Conservation (phyloP, 2,797 vertebrate species). For the Bradypus variegatus region DNA sequence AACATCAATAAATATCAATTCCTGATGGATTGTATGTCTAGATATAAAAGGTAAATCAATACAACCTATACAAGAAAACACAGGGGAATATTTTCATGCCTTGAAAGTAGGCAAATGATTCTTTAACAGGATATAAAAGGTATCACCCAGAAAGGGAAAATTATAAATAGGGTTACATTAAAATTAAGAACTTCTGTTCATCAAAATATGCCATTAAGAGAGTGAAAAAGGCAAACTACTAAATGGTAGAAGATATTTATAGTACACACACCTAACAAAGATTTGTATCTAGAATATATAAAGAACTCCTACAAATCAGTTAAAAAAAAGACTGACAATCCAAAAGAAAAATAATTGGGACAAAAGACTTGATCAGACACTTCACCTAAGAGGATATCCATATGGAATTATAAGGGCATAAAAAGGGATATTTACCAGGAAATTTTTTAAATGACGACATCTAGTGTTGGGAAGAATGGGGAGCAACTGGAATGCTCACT, state of each 20-base stretch:
- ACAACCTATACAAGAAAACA: not conserved
- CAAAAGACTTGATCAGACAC: not conserved
- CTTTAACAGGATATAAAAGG: not conserved
- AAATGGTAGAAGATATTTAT: not conserved
- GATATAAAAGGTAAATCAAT: not conserved
- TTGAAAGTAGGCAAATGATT: not conserved
- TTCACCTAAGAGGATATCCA: not conserved
- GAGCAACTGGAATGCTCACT: not conserved
- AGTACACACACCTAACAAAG: not conserved
- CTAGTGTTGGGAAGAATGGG: not conserved
- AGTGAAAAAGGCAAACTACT: not conserved
- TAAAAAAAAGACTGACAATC: not conserved
- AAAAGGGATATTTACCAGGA: not conserved
- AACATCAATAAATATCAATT: not conserved
- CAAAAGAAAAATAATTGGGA: not conserved
- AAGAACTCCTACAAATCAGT: not conserved
- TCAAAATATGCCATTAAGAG: not conserved
- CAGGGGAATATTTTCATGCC: not conserved
- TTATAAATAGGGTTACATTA: not conserved
- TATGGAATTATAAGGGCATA: not conserved
- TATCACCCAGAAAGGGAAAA: not conserved
- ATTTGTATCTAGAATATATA: not conserved
- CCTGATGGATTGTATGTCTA: not conserved
- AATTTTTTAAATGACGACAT: not conserved
- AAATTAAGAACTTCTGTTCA: not conserved